These are phyloP conservation scores for Yponomeuta malinellus DNA, from an alignment of 2,888 invertebrate genomes.

Conservation along the genomic window DNA sequence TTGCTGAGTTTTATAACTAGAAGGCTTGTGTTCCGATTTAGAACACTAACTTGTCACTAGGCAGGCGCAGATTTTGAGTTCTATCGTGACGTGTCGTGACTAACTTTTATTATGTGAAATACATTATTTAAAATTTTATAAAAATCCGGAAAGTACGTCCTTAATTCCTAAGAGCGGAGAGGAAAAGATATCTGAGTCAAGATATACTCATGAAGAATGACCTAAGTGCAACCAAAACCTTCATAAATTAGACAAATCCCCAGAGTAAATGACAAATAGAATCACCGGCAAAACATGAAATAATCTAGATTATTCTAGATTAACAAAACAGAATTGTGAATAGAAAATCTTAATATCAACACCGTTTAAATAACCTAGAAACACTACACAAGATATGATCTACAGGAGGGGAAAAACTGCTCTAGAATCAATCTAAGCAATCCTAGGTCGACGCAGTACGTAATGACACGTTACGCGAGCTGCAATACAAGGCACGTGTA, in stretches of 20 bases:
- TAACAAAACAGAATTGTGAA: background rate
- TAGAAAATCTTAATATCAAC: background rate
- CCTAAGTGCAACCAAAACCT: background rate
- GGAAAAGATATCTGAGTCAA: background rate
- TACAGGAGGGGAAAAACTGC: background rate
- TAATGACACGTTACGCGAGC: background rate
- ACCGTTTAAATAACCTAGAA: background rate
- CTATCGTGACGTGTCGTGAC: no score
- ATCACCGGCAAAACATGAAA: background rate
- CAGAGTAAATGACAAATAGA: background rate
- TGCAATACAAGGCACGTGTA: background rate
- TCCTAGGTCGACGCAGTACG: background rate
- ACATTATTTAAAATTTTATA: no score
- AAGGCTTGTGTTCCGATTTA: background rate
- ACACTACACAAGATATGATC: background rate
- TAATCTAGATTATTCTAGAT: background rate
- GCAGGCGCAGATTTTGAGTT: no score
- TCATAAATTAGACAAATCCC: background rate
- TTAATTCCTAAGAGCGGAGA: background rate
- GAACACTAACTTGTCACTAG: background rate
- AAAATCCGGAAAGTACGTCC: background rate
- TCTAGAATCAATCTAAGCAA: background rate
- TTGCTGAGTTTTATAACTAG: background rate
- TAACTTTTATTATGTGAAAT: no score
- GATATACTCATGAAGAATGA: background rate